Base-by-base conservation (phyloP, 2,113 vertebrate species). In the Lophura nycthemera region DNA sequence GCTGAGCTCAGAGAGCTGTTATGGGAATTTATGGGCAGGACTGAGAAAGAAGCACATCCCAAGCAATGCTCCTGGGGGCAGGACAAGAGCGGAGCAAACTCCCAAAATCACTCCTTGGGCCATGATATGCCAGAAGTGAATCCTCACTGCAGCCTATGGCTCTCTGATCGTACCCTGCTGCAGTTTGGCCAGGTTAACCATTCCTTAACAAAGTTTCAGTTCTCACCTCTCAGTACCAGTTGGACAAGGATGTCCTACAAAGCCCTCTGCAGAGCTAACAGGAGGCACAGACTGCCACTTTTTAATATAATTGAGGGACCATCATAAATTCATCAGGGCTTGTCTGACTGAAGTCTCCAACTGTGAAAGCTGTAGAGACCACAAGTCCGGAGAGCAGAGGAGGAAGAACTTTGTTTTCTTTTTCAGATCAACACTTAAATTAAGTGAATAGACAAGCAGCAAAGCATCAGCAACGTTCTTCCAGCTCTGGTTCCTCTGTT, bases 371-470 rank as follows among this genome's bases (percentile, higher is more conserved):
- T 61, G 57, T 45, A 45, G 67, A 69, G 72, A 59, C 36, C 18
- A 60, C 1, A 59, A 18, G 10, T 25, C 27, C 48, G 12, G 22
- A 0, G 0, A 89, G 87, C 56, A 77, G 56, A 61, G 67, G n/a
- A 91, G 66, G 30, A 48, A 63, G 27, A 71, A 24, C 15, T 38
- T 70, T 8, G 14, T 45, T 77, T 71, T 75, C 63, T n/a, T 25
- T 42, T 89, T 84, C 73, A 93, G 73, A 82, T 60, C 75, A 72
- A 59, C 12, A 36, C 50, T 88, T 92, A 86, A 71, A 65, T 88
- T 72, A 86, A 79, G 71, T 14, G 59, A 86, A 69, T 9, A 36
- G 79, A 84, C 25, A 78, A 77, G 65, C 83, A 86, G 91, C 79
- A 86, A 94, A 96, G 80, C 72, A 60, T 47, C 69, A 72, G 83